Percentiles rank a stretch among this genome's conserved stretches.
Conservation (phyloP, 2,797 vertebrate species). For the Propithecus perrieri region DNA sequence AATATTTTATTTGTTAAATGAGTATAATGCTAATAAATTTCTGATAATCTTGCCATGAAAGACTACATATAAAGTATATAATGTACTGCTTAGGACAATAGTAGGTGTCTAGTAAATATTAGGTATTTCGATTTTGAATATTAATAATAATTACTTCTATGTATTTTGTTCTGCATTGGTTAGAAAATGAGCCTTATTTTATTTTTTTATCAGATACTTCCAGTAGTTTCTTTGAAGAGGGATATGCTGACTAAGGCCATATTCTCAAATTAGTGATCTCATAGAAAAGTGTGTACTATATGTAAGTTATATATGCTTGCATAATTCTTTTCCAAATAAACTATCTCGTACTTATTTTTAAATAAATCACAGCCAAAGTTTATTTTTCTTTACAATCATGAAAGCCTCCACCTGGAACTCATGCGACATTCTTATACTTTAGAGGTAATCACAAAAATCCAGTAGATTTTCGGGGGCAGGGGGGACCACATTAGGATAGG, state of each 20-base stretch:
- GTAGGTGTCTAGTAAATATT: not conserved
- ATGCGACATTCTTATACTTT: not conserved
- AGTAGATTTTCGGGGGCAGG: not conserved
- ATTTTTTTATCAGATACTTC: not conserved
- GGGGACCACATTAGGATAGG: not conserved
- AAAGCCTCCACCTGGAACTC: not conserved
- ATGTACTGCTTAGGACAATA: not conserved
- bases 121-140: not conserved
- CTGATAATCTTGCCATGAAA: not conserved
- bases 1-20: not conserved
- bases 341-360: not conserved
- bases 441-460: not conserved
- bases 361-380: not conserved
- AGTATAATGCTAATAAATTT: not conserved
- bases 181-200: not conserved
- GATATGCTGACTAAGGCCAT: not conserved
- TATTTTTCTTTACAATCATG: slow-evolving; percentile 1
- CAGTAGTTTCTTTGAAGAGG: not conserved
- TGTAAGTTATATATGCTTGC: not conserved
- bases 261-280: not conserved
- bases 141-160: not conserved
- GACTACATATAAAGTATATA: not conserved
- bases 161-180: not conserved
- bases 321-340: not conserved
- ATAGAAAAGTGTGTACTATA: not conserved